Base-by-base conservation (phyloP, 2,888 invertebrate species). In the Chromoteleia sp. region DNA sequence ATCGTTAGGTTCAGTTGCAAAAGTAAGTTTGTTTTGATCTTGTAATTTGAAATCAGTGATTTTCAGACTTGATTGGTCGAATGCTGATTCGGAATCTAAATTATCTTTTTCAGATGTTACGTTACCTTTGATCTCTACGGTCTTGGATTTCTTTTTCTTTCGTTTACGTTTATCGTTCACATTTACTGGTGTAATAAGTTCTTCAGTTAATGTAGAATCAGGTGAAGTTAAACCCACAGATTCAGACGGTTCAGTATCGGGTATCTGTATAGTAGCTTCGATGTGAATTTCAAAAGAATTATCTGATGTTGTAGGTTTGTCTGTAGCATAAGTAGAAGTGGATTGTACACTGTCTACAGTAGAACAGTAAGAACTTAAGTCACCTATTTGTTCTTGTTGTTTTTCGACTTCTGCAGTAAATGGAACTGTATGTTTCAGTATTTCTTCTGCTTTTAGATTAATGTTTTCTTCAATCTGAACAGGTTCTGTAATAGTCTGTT, bases 181-280 rank as follows among this genome's bases (percentile, higher is more conserved):
- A 19, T 36, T 58, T 4, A 77, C 0, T 19, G 19, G 6, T 3
- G 17, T 7, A 2, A 78, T 71, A 3, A 84, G 71, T 56, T 85
- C 85, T 29, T 80, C 74, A 14, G 48, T 77, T 45, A 74, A 17
- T 30, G 80, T 74, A 0, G 68, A 48, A 30, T 78, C 73, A 33
- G 50, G 59, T 12, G 79, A 76, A 14, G 61, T 67, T 25, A 56
- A 5, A 12, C 10, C 58, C 2, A 67, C 61, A 43, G 84, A 83
- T 45, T 89, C 87, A 0, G 88, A 84, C 3, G 88, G 86, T 6
- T 84, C 83, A 19, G 87, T 88, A 33, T 83, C 87, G 1, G 87
- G 85, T 21, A 91, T 48, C 82, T 91, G 89, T 17, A 91, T 86
- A 2, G 87, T 91, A 0, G 91, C 89, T 48, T 87, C 86, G 15